These are phyloP conservation scores for Drosophila elegans DNA, from an alignment of 1,140 invertebrate genomes.

Conservation along the genomic window DNA sequence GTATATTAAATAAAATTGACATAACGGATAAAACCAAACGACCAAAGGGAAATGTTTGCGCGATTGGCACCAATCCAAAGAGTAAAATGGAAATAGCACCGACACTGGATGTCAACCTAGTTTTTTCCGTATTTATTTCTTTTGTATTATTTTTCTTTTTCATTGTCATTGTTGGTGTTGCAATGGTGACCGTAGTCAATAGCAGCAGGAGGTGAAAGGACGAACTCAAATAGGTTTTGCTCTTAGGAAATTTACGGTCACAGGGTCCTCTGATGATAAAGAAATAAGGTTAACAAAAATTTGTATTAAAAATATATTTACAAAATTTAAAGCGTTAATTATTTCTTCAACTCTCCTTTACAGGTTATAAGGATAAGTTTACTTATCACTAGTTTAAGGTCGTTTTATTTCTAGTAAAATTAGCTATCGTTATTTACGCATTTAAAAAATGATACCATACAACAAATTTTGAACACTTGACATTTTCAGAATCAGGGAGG, in stretches of 20 bases:
- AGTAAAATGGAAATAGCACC: conserved; percentile 64
- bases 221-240: conserved; percentile 40
- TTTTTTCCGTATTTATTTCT: conserved; percentile 42
- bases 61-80: conserved; percentile 64
- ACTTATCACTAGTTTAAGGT: too few relatives aligned
- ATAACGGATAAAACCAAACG: conserved; percentile 40
- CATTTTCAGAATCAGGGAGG: too few relatives aligned
- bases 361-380: too few relatives aligned
- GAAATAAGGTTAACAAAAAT: too few relatives aligned
- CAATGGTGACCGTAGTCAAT: conserved; percentile 52
- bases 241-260: conserved; percentile 43
- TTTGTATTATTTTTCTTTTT: conserved; percentile 14
- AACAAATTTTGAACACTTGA: too few relatives aligned
- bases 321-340: too few relatives aligned
- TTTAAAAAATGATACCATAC: too few relatives aligned
- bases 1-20: conserved; percentile 33
- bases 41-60: conserved; percentile 25
- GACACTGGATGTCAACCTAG: conserved; percentile 66
- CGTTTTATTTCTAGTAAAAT: too few relatives aligned
- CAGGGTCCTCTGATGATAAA: conserved; percentile 18
- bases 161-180: conserved; percentile 18
- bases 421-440: too few relatives aligned
- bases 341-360: too few relatives aligned
- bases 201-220: conserved; percentile 35
- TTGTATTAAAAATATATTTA: not conserved